These are phyloP conservation scores for Arrhamphus sclerolepis DNA, from an alignment of 2,797 vertebrate species.

Conservation along the genomic window DNA sequence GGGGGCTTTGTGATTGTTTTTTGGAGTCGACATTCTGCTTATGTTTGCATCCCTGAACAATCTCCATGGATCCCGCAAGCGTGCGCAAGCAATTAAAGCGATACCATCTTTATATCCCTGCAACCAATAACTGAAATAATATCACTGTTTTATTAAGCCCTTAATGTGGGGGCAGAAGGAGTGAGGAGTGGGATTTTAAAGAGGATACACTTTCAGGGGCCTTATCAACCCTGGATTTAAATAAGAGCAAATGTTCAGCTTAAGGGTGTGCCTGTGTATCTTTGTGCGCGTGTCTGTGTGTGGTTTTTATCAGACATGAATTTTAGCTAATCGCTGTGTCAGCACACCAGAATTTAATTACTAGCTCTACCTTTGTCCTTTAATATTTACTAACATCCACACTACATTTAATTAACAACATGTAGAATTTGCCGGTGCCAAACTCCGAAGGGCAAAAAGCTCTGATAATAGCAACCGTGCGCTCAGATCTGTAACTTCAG, in stretches of 20 bases:
- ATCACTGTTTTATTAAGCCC: constrained; percentile 84
- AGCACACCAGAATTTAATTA: constrained; percentile 80
- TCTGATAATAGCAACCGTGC: constrained; percentile 56
- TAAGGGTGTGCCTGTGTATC: constrained; percentile 70
- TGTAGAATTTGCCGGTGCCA: constrained; percentile 49
- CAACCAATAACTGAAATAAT: constrained; percentile 87
- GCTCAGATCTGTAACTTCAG: constrained; percentile 20
- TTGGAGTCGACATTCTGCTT: constrained; percentile 85
- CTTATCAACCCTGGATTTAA: constrained; percentile 78
- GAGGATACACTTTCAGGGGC: constrained; percentile 76
- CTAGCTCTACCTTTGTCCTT: constrained; percentile 78
- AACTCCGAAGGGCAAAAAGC: constrained; percentile 40
- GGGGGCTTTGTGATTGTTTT: constrained; percentile 80
- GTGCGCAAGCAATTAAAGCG: constrained; percentile 86
- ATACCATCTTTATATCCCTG: constrained; percentile 85
- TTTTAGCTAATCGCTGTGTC: constrained; percentile 77
- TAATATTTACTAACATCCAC: constrained; percentile 81
- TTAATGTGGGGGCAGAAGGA: constrained; percentile 78
- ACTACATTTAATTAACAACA: constrained; percentile 73
- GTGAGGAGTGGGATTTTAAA: constrained; percentile 76
- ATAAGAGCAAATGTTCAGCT: constrained; percentile 79
- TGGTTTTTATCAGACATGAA: constrained; percentile 77
- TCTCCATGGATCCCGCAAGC: constrained; percentile 83
- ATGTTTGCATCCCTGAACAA: constrained; percentile 86
- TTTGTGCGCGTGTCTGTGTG: constrained; percentile 62